These are phyloP conservation scores for Nibea albiflora DNA, from an alignment of 2,113 vertebrate genomes.

Conservation along the genomic window DNA sequence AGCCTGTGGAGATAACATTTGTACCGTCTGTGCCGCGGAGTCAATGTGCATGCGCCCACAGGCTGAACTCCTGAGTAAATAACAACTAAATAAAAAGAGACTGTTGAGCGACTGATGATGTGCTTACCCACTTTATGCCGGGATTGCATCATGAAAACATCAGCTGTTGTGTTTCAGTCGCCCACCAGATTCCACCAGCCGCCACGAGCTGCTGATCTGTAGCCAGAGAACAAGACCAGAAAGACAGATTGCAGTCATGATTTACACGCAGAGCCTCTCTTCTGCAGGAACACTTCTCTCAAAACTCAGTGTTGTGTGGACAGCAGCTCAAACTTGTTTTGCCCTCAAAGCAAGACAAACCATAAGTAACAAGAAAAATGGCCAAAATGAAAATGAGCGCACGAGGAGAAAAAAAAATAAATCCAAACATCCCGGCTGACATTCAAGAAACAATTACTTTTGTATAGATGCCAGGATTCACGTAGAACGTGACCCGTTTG, in stretches of 20 bases:
- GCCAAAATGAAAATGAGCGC: constrained; percentile 17
- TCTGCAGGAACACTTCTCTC: constrained; percentile 16
- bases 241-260: constrained; percentile 39
- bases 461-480: neutral
- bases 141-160: constrained; percentile 73
- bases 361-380: constrained; percentile 25
- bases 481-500: constrained; percentile 17
- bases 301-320: neutral
- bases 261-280: neutral
- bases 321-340: neutral
- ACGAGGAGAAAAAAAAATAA: neutral
- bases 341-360: neutral
- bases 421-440: neutral
- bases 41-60: constrained; percentile 31
- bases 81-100: constrained; percentile 47
- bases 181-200: constrained; percentile 44
- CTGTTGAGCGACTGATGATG: constrained; percentile 38
- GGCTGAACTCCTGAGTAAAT: constrained; percentile 59
- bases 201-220: constrained; percentile 48
- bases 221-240: constrained; percentile 31
- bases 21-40: constrained; percentile 5
- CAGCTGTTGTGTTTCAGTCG: constrained; percentile 65
- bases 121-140: constrained; percentile 59
- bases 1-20: constrained; percentile 11
- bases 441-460: constrained; percentile 28